These are phyloP conservation scores for Steromphala cineraria DNA, from an alignment of 2,888 invertebrate genomes.

Conservation along the genomic window DNA sequence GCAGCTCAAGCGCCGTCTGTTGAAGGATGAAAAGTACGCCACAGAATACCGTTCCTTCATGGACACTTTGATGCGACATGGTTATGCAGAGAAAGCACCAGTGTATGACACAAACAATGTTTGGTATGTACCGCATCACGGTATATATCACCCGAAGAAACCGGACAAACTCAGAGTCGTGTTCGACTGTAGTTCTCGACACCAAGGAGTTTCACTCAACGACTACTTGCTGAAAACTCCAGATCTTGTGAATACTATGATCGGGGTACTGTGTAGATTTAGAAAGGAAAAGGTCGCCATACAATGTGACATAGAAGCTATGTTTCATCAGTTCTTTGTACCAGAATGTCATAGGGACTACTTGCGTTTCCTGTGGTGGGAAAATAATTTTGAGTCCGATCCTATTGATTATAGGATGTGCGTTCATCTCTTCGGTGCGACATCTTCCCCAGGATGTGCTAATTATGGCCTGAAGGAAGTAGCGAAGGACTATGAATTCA, in stretches of 20 bases:
- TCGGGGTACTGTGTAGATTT: neutral
- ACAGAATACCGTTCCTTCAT: too few relatives aligned
- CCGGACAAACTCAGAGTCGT: neutral
- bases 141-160: neutral
- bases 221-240: neutral
- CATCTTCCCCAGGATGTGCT: constrained; percentile 40
- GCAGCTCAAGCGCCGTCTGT: too few relatives aligned
- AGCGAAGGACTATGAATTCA: neutral
- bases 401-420: constrained; percentile 37
- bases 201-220: neutral
- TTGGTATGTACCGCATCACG: neutral
- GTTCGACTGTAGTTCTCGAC: neutral
- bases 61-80: too few relatives aligned
- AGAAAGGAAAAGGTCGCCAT: neutral
- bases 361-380: constrained; percentile 36
- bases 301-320: constrained; percentile 39
- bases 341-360: constrained; percentile 30
- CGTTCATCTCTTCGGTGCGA: constrained; percentile 39
- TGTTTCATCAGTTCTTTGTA: constrained; percentile 44
- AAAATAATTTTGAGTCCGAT: constrained; percentile 14
- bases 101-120: neutral
- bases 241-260: neutral
- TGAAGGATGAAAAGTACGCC: too few relatives aligned
- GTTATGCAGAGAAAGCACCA: too few relatives aligned
- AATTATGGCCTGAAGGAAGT: constrained; percentile 37